Evolutionary conservation across 2,888 invertebrate genomes (phyloP).

Genomic region (Acanthosepion esculentum): DNA sequence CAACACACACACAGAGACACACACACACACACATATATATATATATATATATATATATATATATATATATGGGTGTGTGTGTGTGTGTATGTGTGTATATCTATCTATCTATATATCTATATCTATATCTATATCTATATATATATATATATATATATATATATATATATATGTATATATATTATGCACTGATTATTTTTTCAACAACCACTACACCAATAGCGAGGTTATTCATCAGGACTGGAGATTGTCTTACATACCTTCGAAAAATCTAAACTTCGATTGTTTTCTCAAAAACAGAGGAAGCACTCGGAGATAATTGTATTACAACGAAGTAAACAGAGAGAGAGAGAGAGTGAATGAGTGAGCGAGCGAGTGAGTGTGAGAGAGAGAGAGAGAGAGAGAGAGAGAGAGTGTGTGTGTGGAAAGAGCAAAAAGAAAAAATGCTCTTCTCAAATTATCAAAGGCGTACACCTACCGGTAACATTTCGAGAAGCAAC

Average conservation of each 20-base stretch:
- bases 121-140: background rate
- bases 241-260: background rate
- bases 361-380: background rate
- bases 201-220: background rate
- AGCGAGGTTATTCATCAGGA: background rate
- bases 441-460: background rate
- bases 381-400: background rate
- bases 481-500: background rate
- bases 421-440: background rate
- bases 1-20: too few species aligned
- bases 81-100: too few species aligned
- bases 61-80: too few species aligned
- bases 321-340: background rate
- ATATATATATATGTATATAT: background rate
- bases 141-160: background rate
- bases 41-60: too few species aligned
- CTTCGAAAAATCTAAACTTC: background rate
- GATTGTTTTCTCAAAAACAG: background rate
- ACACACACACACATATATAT: too few species aligned
- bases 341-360: background rate
- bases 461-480: constrained; percentile 2
- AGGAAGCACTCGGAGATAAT: background rate
- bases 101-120: background rate
- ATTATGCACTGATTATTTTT: background rate
- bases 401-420: too few species aligned